Percentiles rank a stretch among this genome's conserved stretches.
These are phyloP conservation scores for Scleropages formosus DNA, from an alignment of 2,797 vertebrate genomes.

Conservation along the genomic window DNA sequence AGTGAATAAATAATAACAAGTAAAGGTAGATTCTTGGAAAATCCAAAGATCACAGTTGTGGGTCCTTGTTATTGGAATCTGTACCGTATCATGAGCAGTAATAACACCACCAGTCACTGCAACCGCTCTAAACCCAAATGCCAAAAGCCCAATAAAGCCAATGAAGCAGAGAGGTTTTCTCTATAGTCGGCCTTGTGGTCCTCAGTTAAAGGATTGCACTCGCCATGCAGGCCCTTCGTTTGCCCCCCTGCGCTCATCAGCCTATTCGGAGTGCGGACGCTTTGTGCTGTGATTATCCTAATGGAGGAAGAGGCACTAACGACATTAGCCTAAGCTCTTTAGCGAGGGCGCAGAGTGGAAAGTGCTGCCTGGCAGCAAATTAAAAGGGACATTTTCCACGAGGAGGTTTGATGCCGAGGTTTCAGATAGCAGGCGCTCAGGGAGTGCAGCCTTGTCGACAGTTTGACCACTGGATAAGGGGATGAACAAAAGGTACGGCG, in stretches of 20 bases:
- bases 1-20: too few relatives aligned
- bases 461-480: background rate
- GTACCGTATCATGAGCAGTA: too few relatives aligned
- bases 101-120: too few relatives aligned
- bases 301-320: slow-evolving; percentile 9
- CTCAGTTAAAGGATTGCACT: too few relatives aligned
- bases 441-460: too few relatives aligned
- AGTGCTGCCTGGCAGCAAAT: background rate
- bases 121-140: too few relatives aligned
- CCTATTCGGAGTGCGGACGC: background rate
- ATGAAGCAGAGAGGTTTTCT: too few relatives aligned
- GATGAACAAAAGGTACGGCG: background rate
- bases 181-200: too few relatives aligned
- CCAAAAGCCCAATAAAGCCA: too few relatives aligned
- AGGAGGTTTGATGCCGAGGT: background rate
- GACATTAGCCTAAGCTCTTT: slow-evolving; percentile 18
- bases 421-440: background rate
- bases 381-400: background rate
- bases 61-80: too few relatives aligned
- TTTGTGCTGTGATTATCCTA: background rate
- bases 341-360: background rate
- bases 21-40: too few relatives aligned
- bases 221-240: too few relatives aligned
- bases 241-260: background rate
- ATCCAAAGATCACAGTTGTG: background rate